These are phyloP conservation scores for Notospermus geniculatus DNA, from an alignment of 1,140 invertebrate species.

Conservation along the genomic window DNA sequence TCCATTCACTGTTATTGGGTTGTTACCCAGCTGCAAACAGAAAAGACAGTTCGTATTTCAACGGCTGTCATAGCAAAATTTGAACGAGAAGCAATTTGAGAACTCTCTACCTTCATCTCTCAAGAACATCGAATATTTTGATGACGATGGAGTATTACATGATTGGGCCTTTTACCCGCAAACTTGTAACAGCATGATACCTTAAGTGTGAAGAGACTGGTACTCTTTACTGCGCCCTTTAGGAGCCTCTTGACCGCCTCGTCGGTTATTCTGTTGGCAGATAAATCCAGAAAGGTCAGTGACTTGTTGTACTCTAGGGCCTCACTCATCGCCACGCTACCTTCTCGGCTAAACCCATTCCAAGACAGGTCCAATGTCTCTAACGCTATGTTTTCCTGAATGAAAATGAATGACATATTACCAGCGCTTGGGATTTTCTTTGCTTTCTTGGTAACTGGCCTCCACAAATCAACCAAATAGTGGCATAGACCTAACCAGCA, in stretches of 20 bases:
- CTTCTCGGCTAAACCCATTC: constrained; percentile 27
- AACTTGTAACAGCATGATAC: no score
- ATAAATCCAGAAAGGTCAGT: constrained; percentile 23
- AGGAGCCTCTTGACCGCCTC: neutral
- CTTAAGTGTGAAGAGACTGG: no score
- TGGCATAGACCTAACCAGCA: no score
- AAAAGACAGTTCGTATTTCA: no score
- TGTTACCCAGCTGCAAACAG: constrained; percentile 22
- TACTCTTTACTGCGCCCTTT: no score
- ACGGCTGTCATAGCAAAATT: no score
- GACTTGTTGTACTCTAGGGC: constrained; percentile 24
- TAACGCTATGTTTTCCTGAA: constrained; percentile 22
- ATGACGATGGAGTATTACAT: no score
- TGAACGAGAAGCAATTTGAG: no score
- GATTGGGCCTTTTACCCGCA: no score
- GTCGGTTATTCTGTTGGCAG: constrained; percentile 19
- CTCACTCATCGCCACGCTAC: constrained; percentile 18
- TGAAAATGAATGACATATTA: neutral
- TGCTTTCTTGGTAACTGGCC: neutral
- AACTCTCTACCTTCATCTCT: no score
- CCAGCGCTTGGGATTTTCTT: neutral
- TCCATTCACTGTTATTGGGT: constrained; percentile 31
- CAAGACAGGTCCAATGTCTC: constrained; percentile 20
- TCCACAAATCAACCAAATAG: neutral
- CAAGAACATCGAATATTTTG: no score